Conservation (phyloP, 2,888 invertebrate genomes). For the Drosophila fungiperda region DNA sequence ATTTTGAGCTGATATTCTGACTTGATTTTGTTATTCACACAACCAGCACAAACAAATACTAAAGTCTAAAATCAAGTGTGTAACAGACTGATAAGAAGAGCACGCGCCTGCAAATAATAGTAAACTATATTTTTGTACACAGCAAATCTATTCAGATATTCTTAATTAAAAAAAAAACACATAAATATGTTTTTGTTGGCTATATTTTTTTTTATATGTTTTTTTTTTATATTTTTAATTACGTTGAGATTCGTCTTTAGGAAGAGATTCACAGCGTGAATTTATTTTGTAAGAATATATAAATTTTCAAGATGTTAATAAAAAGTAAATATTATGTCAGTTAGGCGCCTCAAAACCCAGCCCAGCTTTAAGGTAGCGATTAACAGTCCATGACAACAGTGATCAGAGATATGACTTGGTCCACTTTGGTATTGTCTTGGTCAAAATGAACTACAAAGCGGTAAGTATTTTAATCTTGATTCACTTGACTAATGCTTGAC, state of each 20-base stretch:
- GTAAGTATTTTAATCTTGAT: neutral
- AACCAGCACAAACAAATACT: neutral
- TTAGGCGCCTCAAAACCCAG: neutral
- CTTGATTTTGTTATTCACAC: neutral
- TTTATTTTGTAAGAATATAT: neutral
- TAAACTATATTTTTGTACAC: neutral
- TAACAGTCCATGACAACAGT: neutral
- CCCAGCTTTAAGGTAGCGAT: neutral
- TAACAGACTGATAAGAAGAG: slow-evolving; percentile 4
- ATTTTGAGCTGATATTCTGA: slow-evolving; percentile 6
- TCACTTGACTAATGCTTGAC: neutral
- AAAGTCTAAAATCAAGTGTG: neutral
- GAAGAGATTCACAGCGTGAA: neutral
- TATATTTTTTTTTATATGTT: neutral
- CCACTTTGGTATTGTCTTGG: neutral
- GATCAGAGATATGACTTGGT: neutral
- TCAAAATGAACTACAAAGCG: neutral
- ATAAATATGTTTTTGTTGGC: neutral
- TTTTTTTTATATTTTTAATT: neutral
- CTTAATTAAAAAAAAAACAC: neutral
- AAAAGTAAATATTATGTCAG: neutral
- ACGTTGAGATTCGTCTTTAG: neutral
- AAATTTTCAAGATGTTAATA: neutral
- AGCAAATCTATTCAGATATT: neutral
- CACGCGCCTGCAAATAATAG: neutral